phyloP scores from a whole-genome alignment of 2,113 vertebrate species.

The Rhynchopsitta pachyrhyncha region DNA sequence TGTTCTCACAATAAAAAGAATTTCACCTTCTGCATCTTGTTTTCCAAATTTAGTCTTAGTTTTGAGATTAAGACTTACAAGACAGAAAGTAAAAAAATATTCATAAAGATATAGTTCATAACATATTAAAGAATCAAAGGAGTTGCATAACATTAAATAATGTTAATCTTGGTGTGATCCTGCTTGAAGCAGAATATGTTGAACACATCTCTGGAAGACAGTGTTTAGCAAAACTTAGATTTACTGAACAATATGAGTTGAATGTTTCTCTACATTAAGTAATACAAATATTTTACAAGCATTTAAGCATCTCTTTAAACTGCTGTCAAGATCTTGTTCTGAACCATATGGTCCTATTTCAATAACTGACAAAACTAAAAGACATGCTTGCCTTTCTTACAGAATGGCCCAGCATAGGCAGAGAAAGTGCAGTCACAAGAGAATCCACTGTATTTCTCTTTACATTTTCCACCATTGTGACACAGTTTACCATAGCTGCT shows the following conservation, averaged over 20 bases:
- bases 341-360: background rate
- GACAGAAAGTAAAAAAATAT: background rate
- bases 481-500: constrained; percentile 91
- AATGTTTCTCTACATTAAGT: background rate
- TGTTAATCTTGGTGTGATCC: background rate
- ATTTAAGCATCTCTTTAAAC: background rate
- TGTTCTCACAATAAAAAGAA: background rate
- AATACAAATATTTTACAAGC: background rate
- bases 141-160: background rate
- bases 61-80: background rate
- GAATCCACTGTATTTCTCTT: constrained; percentile 85
- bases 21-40: background rate
- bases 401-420: constrained; percentile 86
- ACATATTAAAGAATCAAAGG: background rate
- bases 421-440: constrained; percentile 87
- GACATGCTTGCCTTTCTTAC: constrained; percentile 80
- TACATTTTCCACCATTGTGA: constrained; percentile 84
- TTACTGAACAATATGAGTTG: background rate
- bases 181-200: background rate
- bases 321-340: background rate
- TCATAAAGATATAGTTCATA: background rate
- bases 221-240: background rate
- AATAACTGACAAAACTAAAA: background rate
- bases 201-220: background rate
- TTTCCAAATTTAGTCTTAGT: background rate